Conservation (phyloP, 2,797 vertebrate genomes). For the Chelidonichthys spinosus region DNA sequence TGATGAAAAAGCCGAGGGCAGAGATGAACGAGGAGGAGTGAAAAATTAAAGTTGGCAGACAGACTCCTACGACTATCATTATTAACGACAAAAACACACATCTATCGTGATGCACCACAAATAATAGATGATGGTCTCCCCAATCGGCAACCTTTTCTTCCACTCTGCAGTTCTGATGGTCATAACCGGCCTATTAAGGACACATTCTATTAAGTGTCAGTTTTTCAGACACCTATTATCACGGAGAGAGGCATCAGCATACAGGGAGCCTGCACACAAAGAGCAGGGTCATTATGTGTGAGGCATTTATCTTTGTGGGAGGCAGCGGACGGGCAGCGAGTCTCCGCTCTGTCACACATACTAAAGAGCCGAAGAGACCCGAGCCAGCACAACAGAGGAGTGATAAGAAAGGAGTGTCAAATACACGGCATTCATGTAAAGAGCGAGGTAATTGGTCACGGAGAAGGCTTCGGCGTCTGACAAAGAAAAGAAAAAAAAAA, state of each 20-base stretch:
- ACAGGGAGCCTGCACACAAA: conserved; percentile 6
- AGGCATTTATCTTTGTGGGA: conserved; percentile 59
- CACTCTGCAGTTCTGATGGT: conserved; percentile 42
- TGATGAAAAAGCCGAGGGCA: conserved; percentile 3
- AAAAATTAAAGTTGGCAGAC: not conserved
- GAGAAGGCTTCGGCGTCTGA: not conserved
- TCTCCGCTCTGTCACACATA: conserved; percentile 24
- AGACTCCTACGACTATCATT: not conserved
- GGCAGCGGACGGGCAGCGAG: conserved; percentile 13
- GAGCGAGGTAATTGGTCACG: not conserved
- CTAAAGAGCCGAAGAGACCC: conserved; percentile 6
- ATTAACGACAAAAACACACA: not conserved
- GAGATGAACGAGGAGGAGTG: not conserved
- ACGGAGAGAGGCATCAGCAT: conserved; percentile 24
- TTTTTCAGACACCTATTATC: conserved; percentile 50
- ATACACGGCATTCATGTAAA: conserved; percentile 9
- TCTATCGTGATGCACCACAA: not conserved
- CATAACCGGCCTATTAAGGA: conserved; percentile 16
- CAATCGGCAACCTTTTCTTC: conserved; percentile 45
- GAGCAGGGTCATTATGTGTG: conserved; percentile 42
- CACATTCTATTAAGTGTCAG: conserved; percentile 36
- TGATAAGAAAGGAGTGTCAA: conserved; percentile 11
- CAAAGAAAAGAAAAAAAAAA: not conserved
- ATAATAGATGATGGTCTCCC: conserved; percentile 9
- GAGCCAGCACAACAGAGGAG: not conserved